These are phyloP conservation scores for Dufourea novaeangliae DNA, from an alignment of 1,140 invertebrate genomes.

Conservation along the genomic window DNA sequence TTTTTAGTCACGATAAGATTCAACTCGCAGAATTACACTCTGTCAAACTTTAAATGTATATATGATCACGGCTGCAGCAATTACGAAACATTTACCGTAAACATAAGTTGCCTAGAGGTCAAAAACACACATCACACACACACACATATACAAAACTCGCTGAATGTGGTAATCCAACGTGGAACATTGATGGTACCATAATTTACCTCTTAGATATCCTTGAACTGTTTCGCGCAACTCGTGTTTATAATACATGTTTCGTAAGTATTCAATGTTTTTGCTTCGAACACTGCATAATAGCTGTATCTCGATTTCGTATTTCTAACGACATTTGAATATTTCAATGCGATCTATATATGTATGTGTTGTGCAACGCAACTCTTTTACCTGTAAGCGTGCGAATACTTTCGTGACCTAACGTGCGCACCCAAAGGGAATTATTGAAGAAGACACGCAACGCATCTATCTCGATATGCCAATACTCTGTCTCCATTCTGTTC, in stretches of 20 bases:
- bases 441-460: constrained; percentile 15
- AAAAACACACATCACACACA: background rate
- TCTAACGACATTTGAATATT: background rate
- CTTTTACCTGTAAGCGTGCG: background rate
- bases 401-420: background rate
- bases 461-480: constrained; percentile 5
- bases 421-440: background rate
- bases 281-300: background rate
- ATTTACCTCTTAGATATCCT: background rate
- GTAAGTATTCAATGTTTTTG: background rate
- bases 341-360: background rate
- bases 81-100: background rate
- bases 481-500: background rate
- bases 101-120: background rate
- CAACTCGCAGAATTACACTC: background rate
- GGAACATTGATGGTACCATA: too few species aligned
- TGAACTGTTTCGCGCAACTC: background rate
- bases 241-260: background rate
- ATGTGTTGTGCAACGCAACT: background rate
- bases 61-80: background rate
- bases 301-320: background rate
- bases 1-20: background rate
- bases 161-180: too few species aligned
- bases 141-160: background rate
- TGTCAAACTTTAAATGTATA: background rate